Evolutionary conservation across 2,888 invertebrate species (phyloP).

Genomic region (Chouioia cunea): DNA sequence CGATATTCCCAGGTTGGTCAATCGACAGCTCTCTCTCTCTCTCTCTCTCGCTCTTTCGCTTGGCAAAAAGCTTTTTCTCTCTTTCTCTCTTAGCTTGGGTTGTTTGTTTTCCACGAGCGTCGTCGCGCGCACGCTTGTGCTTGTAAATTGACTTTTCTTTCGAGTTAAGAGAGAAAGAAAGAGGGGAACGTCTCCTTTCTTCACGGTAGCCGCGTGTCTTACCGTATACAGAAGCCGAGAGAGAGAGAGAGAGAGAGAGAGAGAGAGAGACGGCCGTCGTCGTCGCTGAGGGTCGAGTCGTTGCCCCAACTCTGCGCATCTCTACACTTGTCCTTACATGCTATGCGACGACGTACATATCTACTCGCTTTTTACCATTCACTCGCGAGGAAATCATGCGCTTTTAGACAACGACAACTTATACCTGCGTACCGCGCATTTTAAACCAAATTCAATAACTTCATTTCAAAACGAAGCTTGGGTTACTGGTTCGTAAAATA

Average conservation of each 20-base stretch:
- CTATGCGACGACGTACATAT: neutral
- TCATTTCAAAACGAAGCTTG: no score
- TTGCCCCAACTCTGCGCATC: conserved; percentile 5
- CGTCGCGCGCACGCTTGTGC: conserved; percentile 8
- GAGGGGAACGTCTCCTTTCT: conserved; percentile 6
- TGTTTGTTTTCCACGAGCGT: conserved; percentile 29
- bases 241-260: no score
- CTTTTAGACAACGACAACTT: no score
- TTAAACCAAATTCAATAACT: no score
- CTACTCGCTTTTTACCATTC: neutral
- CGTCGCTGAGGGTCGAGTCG: conserved; percentile 31
- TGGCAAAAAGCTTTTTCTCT: no score
- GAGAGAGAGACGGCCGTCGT: neutral
- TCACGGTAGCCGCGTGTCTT: conserved; percentile 24
- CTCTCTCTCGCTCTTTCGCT: no score
- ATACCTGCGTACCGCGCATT: no score
- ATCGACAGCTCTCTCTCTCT: conserved; percentile 31
- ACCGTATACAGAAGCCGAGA: conserved; percentile 15
- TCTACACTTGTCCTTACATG: conserved; percentile 24
- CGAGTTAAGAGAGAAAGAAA: no score
- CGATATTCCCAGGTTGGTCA: conserved; percentile 33
- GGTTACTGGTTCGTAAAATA: no score
- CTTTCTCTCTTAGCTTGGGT: neutral
- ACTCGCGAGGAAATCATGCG: no score
- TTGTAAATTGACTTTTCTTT: conserved; percentile 46